Evolutionary conservation across 2,113 vertebrate genomes (phyloP).

Genomic region (Dicaeum eximium): DNA sequence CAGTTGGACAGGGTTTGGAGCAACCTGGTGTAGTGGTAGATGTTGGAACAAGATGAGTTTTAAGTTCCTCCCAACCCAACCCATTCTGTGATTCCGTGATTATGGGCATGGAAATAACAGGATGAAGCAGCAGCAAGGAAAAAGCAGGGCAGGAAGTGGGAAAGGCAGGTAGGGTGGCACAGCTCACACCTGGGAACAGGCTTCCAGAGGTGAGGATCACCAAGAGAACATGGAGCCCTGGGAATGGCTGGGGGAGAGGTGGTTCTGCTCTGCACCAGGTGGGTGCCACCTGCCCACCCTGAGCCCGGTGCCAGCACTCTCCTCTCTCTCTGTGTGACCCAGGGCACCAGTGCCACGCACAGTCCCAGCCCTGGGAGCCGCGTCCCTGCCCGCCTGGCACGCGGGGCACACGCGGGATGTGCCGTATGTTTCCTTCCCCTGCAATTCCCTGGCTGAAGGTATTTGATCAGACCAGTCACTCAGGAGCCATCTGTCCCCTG

Average conservation of each 20-base stretch:
- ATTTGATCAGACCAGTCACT: not conserved
- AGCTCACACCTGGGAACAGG: not conserved
- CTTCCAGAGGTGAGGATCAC: not conserved
- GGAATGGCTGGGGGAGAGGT: not conserved
- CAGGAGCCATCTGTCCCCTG: constrained; percentile 13
- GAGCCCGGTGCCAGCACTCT: not conserved
- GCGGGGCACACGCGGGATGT: not conserved
- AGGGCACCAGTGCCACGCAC: not conserved
- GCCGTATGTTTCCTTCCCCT: not conserved
- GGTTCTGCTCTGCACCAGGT: not conserved
- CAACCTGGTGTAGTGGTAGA: not conserved
- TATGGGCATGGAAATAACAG: not conserved
- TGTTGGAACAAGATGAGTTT: not conserved
- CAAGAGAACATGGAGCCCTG: accelerated
- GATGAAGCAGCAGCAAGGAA: not conserved
- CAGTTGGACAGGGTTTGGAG: not conserved
- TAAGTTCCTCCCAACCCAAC: not conserved
- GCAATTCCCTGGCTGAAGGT: constrained; percentile 10
- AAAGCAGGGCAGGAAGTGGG: not conserved
- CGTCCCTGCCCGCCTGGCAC: accelerated
- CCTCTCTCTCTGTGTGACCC: not conserved
- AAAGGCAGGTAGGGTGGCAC: not conserved
- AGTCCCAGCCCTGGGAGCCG: not conserved
- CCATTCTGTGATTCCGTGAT: not conserved
- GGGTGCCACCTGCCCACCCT: accelerated